Evolutionary conservation across 1,140 invertebrate genomes (phyloP).

Genomic region (Trichonephila inaurata): DNA sequence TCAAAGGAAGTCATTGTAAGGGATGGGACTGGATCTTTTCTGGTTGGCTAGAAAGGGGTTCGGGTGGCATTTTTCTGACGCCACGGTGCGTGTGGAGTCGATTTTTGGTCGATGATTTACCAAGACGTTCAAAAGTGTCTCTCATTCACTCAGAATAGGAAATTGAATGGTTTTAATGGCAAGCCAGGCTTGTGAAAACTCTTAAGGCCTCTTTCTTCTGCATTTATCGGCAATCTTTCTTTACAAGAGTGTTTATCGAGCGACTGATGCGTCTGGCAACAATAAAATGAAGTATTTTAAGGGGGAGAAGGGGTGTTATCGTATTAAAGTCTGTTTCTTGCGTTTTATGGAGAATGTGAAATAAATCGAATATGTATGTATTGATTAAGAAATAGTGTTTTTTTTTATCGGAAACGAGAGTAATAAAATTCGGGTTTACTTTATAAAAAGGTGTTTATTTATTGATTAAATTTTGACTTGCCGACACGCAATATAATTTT

Average conservation of each 20-base stretch:
- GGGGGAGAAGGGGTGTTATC: neutral
- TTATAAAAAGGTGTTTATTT: neutral
- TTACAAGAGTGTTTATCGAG: conserved; percentile 12
- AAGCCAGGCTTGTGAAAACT: neutral
- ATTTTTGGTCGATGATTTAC: conserved; percentile 34
- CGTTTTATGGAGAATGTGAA: neutral
- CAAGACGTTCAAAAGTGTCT: neutral
- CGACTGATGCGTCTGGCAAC: neutral
- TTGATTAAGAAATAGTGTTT: neutral
- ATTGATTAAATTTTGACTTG: neutral
- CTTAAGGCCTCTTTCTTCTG: neutral
- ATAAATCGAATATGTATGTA: neutral
- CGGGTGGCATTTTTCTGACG: conserved; percentile 15
- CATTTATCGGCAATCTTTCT: neutral
- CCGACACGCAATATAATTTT: too few relatives aligned
- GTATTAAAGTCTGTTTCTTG: neutral
- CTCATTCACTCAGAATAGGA: neutral
- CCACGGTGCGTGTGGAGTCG: neutral
- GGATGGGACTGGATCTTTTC: neutral
- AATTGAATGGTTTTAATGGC: conserved; percentile 33
- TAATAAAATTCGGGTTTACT: neutral
- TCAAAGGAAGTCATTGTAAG: conserved; percentile 36
- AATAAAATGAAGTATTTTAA: neutral
- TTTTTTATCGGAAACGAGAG: neutral
- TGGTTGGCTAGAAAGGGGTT: neutral